A percentile compares a stretch with the other conserved stretches of the same genome.
Evolutionary conservation across 2,888 invertebrate species (phyloP).

Genomic region (Odontothrips loti): DNA sequence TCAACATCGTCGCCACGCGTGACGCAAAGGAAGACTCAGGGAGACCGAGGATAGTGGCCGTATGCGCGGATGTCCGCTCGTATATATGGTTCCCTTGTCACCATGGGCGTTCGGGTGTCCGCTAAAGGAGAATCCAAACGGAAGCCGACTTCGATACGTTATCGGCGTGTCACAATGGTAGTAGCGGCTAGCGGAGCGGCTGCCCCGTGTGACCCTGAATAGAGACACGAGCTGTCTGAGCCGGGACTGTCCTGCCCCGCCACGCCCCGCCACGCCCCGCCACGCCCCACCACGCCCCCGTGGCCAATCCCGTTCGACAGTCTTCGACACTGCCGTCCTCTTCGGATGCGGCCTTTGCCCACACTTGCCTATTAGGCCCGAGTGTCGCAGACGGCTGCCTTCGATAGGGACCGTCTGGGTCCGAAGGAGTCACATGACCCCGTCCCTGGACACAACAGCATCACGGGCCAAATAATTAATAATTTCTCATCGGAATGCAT

Average conservation of each 20-base stretch:
- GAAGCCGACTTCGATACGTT: background rate
- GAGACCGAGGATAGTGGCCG: too few species aligned
- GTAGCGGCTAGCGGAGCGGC: background rate
- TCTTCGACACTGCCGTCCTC: too few species aligned
- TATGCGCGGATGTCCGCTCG: too few species aligned
- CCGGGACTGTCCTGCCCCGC: background rate
- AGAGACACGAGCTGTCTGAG: background rate
- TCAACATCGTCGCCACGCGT: too few species aligned
- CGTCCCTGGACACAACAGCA: background rate
- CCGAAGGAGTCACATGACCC: background rate
- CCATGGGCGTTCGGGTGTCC: too few species aligned
- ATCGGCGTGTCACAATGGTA: slow-evolving; percentile 10
- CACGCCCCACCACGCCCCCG: slow-evolving; percentile 2
- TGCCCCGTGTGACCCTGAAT: slow-evolving; percentile 1
- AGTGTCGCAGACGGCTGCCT: background rate
- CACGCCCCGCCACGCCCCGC: slow-evolving; percentile 13
- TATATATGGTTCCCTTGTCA: too few species aligned
- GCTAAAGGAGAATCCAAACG: too few species aligned
- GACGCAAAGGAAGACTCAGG: too few species aligned
- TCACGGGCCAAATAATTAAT: background rate
- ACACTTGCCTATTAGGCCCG: background rate
- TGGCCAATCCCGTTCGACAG: background rate
- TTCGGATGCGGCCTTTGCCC: background rate
- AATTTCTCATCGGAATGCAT: background rate
- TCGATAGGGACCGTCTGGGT: too few species aligned